These are phyloP conservation scores for Pagetopsis macropterus DNA, from an alignment of 2,797 vertebrate genomes.

Conservation along the genomic window DNA sequence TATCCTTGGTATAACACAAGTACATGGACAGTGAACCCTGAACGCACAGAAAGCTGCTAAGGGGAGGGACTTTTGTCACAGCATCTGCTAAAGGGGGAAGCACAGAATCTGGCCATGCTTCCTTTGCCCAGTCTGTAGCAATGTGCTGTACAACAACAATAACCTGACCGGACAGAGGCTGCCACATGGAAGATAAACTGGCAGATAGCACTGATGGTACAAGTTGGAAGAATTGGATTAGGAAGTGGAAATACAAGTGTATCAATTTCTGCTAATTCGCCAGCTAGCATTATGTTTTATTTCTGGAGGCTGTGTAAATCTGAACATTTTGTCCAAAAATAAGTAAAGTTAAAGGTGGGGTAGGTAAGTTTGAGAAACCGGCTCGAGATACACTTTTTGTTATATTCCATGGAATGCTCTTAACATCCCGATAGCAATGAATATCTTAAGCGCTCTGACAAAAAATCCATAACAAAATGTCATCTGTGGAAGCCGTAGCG, in stretches of 20 bases:
- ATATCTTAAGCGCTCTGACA: too few species aligned
- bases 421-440: too few species aligned
- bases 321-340: conserved; percentile 1
- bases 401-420: too few species aligned
- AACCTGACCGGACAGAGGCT: conserved; percentile 27
- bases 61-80: conserved; percentile 7
- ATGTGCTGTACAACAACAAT: conserved; percentile 22
- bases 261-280: conserved; percentile 16
- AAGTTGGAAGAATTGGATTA: conserved; percentile 12
- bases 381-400: too few species aligned
- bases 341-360: not conserved
- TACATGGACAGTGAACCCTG: not conserved
- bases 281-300: not conserved
- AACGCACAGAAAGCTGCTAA: conserved; percentile 11
- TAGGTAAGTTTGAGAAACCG: too few species aligned
- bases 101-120: conserved; percentile 20
- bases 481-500: too few species aligned
- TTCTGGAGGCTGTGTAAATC: conserved; percentile 1
- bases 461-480: too few species aligned
- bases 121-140: conserved; percentile 7
- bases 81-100: conserved; percentile 43
- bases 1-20: not conserved
- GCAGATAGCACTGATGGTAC: conserved; percentile 9
- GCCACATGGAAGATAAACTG: conserved; percentile 19
- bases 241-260: conserved; percentile 17